Evolutionary conservation across 2,888 invertebrate species (phyloP).

Genomic region (Penaeus monodon): DNA sequence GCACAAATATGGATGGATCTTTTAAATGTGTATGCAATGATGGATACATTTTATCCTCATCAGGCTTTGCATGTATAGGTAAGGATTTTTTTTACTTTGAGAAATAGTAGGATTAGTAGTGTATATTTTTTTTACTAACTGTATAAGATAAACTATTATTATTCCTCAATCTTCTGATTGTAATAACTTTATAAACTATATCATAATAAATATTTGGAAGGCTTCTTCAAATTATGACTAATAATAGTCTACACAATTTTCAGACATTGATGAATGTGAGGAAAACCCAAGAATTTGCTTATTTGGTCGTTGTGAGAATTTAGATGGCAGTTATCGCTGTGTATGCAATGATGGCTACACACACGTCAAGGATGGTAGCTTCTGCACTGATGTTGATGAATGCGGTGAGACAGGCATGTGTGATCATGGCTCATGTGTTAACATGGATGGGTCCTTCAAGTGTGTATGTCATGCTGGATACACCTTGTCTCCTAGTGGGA

Average conservation of each 20-base stretch:
- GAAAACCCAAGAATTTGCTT: constrained; percentile 82
- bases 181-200: constrained; percentile 66
- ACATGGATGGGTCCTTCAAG: constrained; percentile 83
- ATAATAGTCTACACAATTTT: constrained; percentile 68
- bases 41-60: constrained; percentile 83
- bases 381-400: constrained; percentile 78
- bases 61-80: constrained; percentile 82
- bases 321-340: constrained; percentile 87
- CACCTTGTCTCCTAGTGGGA: constrained; percentile 76
- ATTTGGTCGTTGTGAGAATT: constrained; percentile 84
- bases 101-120: neutral
- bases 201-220: too few species aligned
- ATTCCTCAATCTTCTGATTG: neutral
- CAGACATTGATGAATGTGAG: constrained; percentile 77
- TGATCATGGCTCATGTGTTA: constrained; percentile 83
- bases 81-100: constrained; percentile 66
- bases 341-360: constrained; percentile 86
- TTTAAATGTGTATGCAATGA: constrained; percentile 86
- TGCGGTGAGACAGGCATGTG: constrained; percentile 82
- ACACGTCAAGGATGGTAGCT: constrained; percentile 81
- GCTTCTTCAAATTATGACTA: too few species aligned
- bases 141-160: neutral
- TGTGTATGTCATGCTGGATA: constrained; percentile 82
- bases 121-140: neutral
- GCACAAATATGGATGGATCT: constrained; percentile 85